Evolutionary conservation across 2,113 vertebrate genomes (phyloP), one percentile per base, ranked within the genome.

Genomic region (Albula goreensis): DNA sequence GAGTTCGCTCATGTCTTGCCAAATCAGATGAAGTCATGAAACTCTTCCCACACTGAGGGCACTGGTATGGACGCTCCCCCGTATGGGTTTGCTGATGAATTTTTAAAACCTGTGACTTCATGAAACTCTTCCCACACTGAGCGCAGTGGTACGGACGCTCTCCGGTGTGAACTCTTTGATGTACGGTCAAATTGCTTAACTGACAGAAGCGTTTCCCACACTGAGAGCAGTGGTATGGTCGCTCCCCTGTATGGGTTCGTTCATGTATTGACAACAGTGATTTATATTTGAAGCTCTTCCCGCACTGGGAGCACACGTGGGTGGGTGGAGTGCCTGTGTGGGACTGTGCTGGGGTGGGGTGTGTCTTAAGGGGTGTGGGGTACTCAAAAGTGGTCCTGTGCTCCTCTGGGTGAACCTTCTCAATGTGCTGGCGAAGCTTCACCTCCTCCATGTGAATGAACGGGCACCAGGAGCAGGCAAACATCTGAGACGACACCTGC

Each of bases 21-120:
- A 95, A 93, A 89, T 95, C 94, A 89, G 94, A 95, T 88, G 93
- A 94, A 92, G 94, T 41, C 31, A 41, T 41, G 31, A 41, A 41
- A 41, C 31, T 41, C 31, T 41, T 41, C 31, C 31, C 31, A 41
- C 31, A 41, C 31, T 41, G 31, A 41, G 31, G 31, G 31, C 31
- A 41, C 31, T 41, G 31, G 31, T 41, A 41, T 41, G 31, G 31
- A 41, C 31, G 31, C 31, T 41, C 31, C 31, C 31, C 31, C 31
- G 31, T 41, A 41, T 41, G 31, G 31, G 31, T 41, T 41, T 41
- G 31, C 31, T 41, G 31, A 41, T 41, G 31, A 41, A 41, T 41
- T 95, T 90, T 87, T 90, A 31, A 90, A 90, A 49, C 50, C 87
- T 66, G 87, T 90, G 31, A 41, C 31, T 41, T 41, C 31, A 41